Base-by-base conservation (phyloP, 2,113 vertebrate genomes). In the Charina bottae region DNA sequence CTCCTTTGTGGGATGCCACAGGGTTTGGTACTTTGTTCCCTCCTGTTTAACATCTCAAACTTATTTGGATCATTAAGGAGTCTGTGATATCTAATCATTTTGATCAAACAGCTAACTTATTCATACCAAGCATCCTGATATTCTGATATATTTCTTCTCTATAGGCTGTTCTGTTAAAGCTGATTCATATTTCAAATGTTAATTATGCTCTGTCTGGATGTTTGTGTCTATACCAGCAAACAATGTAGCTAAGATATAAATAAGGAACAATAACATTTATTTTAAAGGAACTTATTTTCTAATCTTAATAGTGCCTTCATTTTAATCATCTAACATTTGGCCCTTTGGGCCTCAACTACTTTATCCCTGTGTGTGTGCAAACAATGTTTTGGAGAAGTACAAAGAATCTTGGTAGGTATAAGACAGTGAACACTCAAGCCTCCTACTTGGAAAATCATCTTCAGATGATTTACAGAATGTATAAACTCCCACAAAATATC, bases 111-210 rank as follows among this genome's bases (percentile, higher is more conserved):
- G 72, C n/a, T 90, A 55, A 88, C 88, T 60, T 84, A 91, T 90
- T 93, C 92, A 84, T 85, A 88, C 72, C 83, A 60, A 90, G n/a
- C 28, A 83, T 55, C 68, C 83, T 88, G 62, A 87, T 84, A 72
- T 46, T 93, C 68, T 83, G 58, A 93, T 88, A 21, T 49, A 42
- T 87, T 83, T 88, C 46, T 93, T 11, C 28, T 90, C 68, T 56
- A 59, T 90, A 92, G 19, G 55, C 58, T 87, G 62, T 90, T 90
- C 55, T 87, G 28, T 90, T 64, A 90, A 37, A 92, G 87, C 33
- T 72, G 88, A 92, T 78, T 90, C 58, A 42, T 92, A 85, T 64
- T 88, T 92, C 84, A 90, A 87, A 90, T 92, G 92, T 60, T 78
- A 90, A 90, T 90, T 33, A 58, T 37, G 54, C 62, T 83, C 58